These are phyloP conservation scores for Bergia puertoricense DNA, from an alignment of 92 coral and sea anemone genomes.

Conservation along the genomic window DNA sequence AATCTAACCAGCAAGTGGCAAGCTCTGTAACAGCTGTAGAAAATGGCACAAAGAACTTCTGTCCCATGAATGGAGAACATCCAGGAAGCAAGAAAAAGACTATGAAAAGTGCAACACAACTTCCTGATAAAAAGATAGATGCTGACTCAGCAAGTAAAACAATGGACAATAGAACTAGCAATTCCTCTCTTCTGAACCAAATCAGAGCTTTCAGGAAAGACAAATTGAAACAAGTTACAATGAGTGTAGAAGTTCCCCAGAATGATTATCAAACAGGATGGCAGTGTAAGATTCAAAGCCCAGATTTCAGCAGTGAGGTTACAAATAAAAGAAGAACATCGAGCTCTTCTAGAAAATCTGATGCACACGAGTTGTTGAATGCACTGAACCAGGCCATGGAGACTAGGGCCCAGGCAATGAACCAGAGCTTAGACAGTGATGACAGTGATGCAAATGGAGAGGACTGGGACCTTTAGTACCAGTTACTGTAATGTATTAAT, in stretches of 20 bases:
- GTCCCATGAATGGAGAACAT: neutral
- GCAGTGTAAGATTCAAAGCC: neutral
- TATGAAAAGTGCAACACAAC: neutral
- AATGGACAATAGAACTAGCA: neutral
- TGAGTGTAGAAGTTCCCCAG: neutral
- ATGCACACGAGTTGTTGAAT: conserved; percentile 40
- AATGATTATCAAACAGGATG: conserved; percentile 1
- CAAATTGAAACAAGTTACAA: conserved; percentile 12
- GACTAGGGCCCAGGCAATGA: conserved; percentile 61
- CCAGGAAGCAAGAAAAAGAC: neutral
- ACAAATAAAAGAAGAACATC: neutral
- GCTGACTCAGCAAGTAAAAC: neutral
- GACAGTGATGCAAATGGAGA: conserved; percentile 51
- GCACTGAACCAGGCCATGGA: conserved; percentile 52
- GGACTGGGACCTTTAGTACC: conserved; percentile 64
- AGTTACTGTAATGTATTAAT: neutral
- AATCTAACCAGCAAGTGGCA: neutral
- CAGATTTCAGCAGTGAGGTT: neutral
- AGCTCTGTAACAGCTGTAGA: neutral
- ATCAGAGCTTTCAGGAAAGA: conserved; percentile 42
- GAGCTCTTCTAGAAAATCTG: conserved; percentile 18
- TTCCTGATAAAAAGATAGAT: neutral
- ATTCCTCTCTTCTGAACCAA: conserved; percentile 49
- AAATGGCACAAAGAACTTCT: neutral
- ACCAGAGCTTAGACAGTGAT: conserved; percentile 55